These are phyloP conservation scores for Orientallactaga sibirica DNA, from an alignment of 2,797 vertebrate genomes.

Conservation along the genomic window DNA sequence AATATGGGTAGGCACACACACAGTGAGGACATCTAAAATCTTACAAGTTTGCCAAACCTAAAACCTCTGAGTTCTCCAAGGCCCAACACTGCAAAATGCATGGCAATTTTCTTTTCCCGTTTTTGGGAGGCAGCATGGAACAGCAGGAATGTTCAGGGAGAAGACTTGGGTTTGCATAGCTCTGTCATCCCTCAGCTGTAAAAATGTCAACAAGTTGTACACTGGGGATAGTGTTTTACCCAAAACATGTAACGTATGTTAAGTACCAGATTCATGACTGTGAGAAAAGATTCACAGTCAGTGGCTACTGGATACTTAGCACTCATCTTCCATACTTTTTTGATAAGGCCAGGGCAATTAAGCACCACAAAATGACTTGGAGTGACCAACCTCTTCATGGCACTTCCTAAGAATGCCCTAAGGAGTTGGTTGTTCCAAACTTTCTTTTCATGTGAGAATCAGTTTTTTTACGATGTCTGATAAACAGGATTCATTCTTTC, in stretches of 20 bases:
- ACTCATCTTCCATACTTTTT: neutral
- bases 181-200: neutral
- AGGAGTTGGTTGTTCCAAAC: neutral
- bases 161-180: neutral
- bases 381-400: neutral
- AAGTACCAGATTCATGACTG: neutral
- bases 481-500: slow-evolving; percentile 35
- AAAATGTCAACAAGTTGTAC: slow-evolving; percentile 11
- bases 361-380: slow-evolving; percentile 29
- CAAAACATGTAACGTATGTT: neutral
- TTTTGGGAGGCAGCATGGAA: slow-evolving; percentile 16
- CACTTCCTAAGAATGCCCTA: slow-evolving; percentile 29
- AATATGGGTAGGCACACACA: neutral
- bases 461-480: neutral
- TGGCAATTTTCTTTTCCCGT: neutral
- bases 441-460: slow-evolving; percentile 7
- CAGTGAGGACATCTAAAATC: neutral
- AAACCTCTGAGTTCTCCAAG: slow-evolving; percentile 21
- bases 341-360: slow-evolving; percentile 2
- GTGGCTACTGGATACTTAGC: neutral
- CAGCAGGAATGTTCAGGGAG: neutral
- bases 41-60: neutral
- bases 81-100: slow-evolving; percentile 1
- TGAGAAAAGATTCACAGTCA: neutral
- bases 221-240: neutral